phyloP scores from a whole-genome alignment of 2,888 invertebrate genomes.

The Pegoplata infirma region DNA sequence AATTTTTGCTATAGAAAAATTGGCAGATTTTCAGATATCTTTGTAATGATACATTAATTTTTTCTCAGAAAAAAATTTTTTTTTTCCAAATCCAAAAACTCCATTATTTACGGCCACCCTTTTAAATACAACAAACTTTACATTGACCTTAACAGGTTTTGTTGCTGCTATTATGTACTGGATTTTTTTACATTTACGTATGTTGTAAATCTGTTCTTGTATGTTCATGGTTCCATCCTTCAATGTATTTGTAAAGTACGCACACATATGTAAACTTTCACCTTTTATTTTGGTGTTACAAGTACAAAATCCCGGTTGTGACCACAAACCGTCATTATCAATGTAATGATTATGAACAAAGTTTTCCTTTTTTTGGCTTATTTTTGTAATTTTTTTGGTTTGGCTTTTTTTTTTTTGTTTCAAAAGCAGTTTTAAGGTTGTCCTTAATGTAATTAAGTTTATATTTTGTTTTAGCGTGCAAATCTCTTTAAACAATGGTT shows the following conservation, averaged over 20 bases:
- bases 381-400: not conserved
- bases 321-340: constrained; percentile 37
- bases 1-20: too few relatives aligned
- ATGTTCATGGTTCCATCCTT: not conserved
- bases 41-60: not conserved
- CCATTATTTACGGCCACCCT: not conserved
- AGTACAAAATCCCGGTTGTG: constrained; percentile 7
- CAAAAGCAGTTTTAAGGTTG: constrained; percentile 56
- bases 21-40: too few relatives aligned
- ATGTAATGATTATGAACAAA: constrained; percentile 13
- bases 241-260: not conserved
- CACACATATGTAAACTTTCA: constrained; percentile 7
- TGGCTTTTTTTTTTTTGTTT: not conserved
- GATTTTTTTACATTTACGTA: not conserved
- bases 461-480: not conserved
- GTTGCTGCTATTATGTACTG: constrained; percentile 13
- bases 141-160: constrained; percentile 58
- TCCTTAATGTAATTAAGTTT: constrained; percentile 46
- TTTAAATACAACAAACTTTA: constrained; percentile 29
- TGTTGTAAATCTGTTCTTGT: too few relatives aligned
- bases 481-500: not conserved
- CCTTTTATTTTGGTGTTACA: constrained; percentile 1
- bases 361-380: not conserved
- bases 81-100: too few relatives aligned
- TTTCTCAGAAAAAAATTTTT: not conserved